Evolutionary conservation across 2,888 invertebrate species (phyloP), one percentile per base, ranked within the genome.

Genomic region (Thecophora atra): DNA sequence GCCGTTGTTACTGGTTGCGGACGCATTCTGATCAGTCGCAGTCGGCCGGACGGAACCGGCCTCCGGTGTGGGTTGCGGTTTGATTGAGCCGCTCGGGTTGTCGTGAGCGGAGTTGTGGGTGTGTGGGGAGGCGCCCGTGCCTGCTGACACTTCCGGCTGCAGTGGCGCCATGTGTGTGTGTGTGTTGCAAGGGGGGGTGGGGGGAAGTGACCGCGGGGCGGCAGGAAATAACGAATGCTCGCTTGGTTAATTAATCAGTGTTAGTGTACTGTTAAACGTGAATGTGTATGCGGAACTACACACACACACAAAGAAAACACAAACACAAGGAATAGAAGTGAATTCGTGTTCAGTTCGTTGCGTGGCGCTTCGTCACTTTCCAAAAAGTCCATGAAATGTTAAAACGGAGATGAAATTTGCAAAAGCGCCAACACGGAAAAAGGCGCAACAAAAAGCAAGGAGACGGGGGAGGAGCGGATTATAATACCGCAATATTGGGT

Each of bases 101-200:
- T 56, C 56, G 51, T 17, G 19, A 28, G 51, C 19, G 44, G 42
- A 68, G 42, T 66, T 72, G 66, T 73, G 65, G 44, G 52, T 65
- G n/a, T 52, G 66, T 69, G 54, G 17, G 21, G 37, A 19, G 51
- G 51, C 70, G 52, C n/a, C n/a, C n/a, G 21, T 44, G 68, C 28
- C 64, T 65, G 64, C 42, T 11, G 51, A 54, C 42, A 71, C 30
- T 56, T 68, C 64, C 15, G 73, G 70, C n/a, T 72, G 71, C 47
- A 74, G 70, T 54, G 74, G 75, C 51, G 75, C 64, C 75, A 75
- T 75, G 42, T 37, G 26, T 3, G 28, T 47, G 47, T 47, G 47
- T 47, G 5, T 5, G 5, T 11, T 5, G 13, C 47, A 47, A n/a
- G 6, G 17, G 4, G 17, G 66, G 37, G 70, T 71, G 70, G 72